Base-by-base conservation (phyloP, 2,113 vertebrate genomes). In the Rhinoderma darwinii region DNA sequence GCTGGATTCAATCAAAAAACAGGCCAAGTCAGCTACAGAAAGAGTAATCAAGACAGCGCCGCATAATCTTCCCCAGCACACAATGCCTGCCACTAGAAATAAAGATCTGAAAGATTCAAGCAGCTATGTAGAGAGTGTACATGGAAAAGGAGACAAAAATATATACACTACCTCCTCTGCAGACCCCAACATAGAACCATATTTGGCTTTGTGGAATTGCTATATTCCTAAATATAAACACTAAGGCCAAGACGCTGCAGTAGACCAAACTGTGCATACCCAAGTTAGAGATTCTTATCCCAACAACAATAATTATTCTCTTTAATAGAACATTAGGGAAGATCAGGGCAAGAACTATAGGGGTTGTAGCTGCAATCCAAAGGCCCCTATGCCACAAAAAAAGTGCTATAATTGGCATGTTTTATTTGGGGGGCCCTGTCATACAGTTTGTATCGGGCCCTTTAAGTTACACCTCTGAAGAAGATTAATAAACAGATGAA, bases 141-240 rank as follows among this genome's bases (percentile, higher is more conserved):
- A 83, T 15, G 43, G 20, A 84, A 43, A 17, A 47, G 14, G 9
- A 41, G 44, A 15, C 43, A 54, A 50, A 39, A 59, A 6, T 32
- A 43, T 41, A 84, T 54, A 61, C 35, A 39, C 43, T 22, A 1
- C 35, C 47, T 54, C 30, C 25, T 70, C 27, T 54, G 17, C 39
- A 54, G 44, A n/a, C 32, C 20, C 11, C 15, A 54, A 43, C n/a
- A 84, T 15, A 39, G 37, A 43, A 41, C 83, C 83, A 84, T 84
- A 84, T 84, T 84, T 77, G 83, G 83, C 39, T 84, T 63, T 61
- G 83, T 61, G 15, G 39, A 76, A 56, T 35, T 56, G 75, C 72
- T 76, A 51, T 59, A 84, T 63, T 61, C 72, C 37, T 61, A 35
- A 59, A 11, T 22, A 43, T 84, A 76, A 77, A 76, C 83, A 77